These are phyloP conservation scores for Nothocercus julius DNA, from an alignment of 2,113 vertebrate species.

Conservation along the genomic window DNA sequence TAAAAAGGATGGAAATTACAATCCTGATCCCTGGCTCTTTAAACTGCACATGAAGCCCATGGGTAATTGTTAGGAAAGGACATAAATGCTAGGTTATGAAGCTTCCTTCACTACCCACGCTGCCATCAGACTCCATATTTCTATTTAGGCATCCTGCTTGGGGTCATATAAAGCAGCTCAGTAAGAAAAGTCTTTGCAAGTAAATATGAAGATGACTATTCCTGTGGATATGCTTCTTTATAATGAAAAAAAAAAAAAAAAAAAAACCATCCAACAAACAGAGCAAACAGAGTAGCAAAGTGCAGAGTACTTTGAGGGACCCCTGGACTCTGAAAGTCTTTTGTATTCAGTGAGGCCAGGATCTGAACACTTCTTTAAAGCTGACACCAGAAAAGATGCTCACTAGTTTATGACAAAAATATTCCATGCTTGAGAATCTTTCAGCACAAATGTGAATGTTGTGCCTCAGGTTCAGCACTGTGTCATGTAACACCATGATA, in stretches of 20 bases:
- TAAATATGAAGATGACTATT: background rate
- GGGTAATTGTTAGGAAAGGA: conserved; percentile 28
- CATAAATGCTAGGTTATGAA: conserved; percentile 6
- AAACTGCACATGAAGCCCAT: conserved; percentile 42
- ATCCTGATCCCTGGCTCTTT: conserved; percentile 44
- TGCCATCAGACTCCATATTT: conserved; percentile 17
- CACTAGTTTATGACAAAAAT: background rate
- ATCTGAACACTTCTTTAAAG: background rate
- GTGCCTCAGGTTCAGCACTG: background rate
- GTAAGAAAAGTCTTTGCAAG: background rate
- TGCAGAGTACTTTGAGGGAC: background rate
- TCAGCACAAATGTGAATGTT: background rate
- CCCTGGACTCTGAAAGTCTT: rapidly evolving
- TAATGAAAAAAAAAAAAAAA: rapidly evolving
- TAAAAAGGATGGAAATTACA: conserved; percentile 47
- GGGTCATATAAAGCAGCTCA: conserved; percentile 7
- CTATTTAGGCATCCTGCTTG: background rate
- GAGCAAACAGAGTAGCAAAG: background rate
- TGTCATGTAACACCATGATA: background rate
- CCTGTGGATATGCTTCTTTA: background rate
- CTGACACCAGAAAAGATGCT: background rate
- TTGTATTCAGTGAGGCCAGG: background rate
- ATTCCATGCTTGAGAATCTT: background rate
- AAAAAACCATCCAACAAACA: rapidly evolving
- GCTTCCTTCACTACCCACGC: background rate